A percentile compares a stretch with the other conserved stretches of the same genome.
Conservation (phyloP, 64 coral and sea anemone species). For the Montipora sp. region DNA sequence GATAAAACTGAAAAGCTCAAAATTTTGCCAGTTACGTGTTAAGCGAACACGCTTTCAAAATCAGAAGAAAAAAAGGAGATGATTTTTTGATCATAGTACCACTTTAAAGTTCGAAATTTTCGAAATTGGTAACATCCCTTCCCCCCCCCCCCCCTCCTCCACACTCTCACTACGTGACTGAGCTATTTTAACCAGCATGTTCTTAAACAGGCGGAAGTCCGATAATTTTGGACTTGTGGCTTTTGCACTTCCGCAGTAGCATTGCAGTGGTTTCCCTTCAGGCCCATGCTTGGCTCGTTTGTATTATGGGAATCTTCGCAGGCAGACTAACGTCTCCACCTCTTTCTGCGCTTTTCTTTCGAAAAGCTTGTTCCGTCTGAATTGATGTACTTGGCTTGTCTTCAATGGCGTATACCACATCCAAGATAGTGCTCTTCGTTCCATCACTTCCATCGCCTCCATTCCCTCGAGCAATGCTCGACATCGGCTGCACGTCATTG, state of each 20-base stretch:
- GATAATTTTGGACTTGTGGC: neutral
- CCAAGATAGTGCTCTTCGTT: neutral
- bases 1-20: no score
- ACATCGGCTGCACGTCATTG: slow-evolving; percentile 10
- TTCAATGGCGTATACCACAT: neutral
- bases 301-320: neutral
- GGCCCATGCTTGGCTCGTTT: neutral
- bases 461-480: neutral
- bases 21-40: no score
- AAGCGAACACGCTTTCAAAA: no score
- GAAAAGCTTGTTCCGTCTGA: neutral
- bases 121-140: no score
- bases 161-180: no score
- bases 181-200: no score
- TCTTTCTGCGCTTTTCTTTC: neutral
- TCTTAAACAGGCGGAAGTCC: no score
- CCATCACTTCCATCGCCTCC: neutral
- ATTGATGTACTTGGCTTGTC: neutral
- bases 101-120: no score
- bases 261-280: neutral
- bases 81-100: no score
- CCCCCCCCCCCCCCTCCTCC: no score
- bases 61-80: no score
- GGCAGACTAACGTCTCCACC: neutral
- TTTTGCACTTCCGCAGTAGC: neutral